Percentiles rank a stretch among this genome's conserved stretches.
Evolutionary conservation across 2,888 invertebrate species (phyloP).

Genomic region (Thymelicus acteon): DNA sequence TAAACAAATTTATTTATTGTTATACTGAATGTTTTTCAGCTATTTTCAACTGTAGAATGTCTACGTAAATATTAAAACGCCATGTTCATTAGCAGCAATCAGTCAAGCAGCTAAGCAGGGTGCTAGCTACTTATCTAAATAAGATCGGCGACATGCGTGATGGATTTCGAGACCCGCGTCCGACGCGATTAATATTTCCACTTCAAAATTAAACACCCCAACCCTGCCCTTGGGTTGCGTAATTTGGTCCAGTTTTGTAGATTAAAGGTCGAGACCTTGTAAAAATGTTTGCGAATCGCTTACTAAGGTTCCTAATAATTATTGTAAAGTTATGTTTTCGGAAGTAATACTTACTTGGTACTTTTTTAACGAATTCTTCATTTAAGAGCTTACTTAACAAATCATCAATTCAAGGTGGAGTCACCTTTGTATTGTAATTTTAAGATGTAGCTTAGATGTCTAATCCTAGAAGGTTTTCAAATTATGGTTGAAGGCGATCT

Average conservation of each 20-base stretch:
- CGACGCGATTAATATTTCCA: slow-evolving; percentile 37
- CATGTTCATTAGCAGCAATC: slow-evolving; percentile 80
- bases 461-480: too few species aligned
- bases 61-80: slow-evolving; percentile 64
- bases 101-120: slow-evolving; percentile 77
- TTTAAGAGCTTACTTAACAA: too few species aligned
- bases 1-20: too few species aligned
- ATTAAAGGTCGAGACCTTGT: slow-evolving; percentile 1
- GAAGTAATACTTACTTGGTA: too few species aligned
- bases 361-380: too few species aligned
- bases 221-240: slow-evolving; percentile 15
- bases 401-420: too few species aligned
- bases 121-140: slow-evolving; percentile 79
- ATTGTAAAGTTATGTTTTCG: too few species aligned
- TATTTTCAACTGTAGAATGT: neutral
- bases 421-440: too few species aligned
- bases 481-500: too few species aligned
- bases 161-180: slow-evolving; percentile 76
- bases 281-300: neutral
- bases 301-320: neutral
- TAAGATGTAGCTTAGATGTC: too few species aligned
- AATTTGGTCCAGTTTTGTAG: slow-evolving; percentile 9
- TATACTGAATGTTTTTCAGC: too few species aligned
- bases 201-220: slow-evolving; percentile 29
- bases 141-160: slow-evolving; percentile 79